These are phyloP conservation scores for Porphyrio hochstetteri DNA, from an alignment of 2,113 vertebrate species.

Conservation along the genomic window DNA sequence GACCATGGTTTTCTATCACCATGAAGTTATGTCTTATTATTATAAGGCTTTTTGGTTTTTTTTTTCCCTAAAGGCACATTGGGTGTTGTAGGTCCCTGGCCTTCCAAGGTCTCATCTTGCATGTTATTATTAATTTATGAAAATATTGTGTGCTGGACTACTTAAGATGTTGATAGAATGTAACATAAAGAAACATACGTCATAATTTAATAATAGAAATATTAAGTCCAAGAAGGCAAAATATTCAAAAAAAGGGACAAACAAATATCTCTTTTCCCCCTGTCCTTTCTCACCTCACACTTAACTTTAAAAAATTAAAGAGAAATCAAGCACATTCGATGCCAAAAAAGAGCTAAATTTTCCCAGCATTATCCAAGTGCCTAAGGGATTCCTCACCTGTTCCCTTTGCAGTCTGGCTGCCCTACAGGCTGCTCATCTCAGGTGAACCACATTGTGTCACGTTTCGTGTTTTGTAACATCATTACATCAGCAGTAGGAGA, in stretches of 20 bases:
- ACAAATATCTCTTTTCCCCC: neutral
- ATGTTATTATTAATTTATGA: neutral
- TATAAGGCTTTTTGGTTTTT: neutral
- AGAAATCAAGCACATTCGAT: neutral
- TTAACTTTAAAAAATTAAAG: neutral
- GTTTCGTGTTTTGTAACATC: neutral
- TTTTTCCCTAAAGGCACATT: neutral
- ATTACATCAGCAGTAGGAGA: conserved; percentile 27
- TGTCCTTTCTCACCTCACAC: neutral
- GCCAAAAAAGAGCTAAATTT: neutral
- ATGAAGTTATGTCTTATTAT: neutral
- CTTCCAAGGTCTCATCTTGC: neutral
- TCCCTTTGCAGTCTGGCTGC: neutral
- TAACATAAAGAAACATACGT: neutral
- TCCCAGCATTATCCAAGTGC: neutral
- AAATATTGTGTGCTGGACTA: neutral
- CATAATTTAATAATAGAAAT: neutral
- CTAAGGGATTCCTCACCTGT: neutral
- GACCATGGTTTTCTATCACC: neutral
- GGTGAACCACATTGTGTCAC: neutral
- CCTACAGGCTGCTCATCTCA: neutral
- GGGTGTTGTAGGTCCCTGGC: neutral
- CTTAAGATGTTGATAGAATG: neutral
- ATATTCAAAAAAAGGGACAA: neutral
- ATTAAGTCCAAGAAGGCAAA: neutral